Evolutionary conservation across 2,113 vertebrate genomes (phyloP), one percentile per base, ranked within the genome.

Genomic region (Calonectris borealis): DNA sequence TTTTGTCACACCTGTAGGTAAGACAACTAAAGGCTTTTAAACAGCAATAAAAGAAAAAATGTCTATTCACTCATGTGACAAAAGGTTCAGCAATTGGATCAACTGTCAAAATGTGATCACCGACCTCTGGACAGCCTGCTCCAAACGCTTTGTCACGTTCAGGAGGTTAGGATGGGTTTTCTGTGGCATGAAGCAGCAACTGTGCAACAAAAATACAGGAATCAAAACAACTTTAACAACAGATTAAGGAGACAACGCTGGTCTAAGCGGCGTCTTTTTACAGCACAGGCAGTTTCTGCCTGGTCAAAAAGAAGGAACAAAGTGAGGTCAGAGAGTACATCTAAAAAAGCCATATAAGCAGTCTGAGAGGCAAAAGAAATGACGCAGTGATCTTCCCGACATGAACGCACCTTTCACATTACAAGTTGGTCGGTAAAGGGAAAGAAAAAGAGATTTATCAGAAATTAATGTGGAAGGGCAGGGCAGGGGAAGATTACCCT

Each of bases 361-460:
- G 65, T 17, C 10, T 27, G 32, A 85, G 60, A 65, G 40, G 66
- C 27, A 31, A 62, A 80, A 38, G n/a, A 57, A 91, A 86, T 1
- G 27, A 34, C 0, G 0, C 9, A 2, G 3, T 17, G 16, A 44
- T 27, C 42, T 34, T 61, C 65, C 60, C 57, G 54, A 40, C 16
- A 32, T 8, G 7, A 70, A n/a, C 36, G 20, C 7, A n/a, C 34
- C 38, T 83, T 88, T 31, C 87, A 93, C 70, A 44, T 44, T 8
- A 85, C 46, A 75, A 44, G 8, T 9, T 60, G 29, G 13, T 8
- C 10, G 7, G 27, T 32, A 27, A 86, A 84, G 25, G n/a, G 44
- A 40, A 64, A 44, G 40, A 15, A 38, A 58, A 55, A 65, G 34
- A 54, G 54, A 52, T 73, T 89, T 72, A 38, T 57, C 55, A 0